Percentiles rank a stretch among this genome's conserved stretches.
Conservation (phyloP, 2,888 invertebrate species). For the Caprella mutica region DNA sequence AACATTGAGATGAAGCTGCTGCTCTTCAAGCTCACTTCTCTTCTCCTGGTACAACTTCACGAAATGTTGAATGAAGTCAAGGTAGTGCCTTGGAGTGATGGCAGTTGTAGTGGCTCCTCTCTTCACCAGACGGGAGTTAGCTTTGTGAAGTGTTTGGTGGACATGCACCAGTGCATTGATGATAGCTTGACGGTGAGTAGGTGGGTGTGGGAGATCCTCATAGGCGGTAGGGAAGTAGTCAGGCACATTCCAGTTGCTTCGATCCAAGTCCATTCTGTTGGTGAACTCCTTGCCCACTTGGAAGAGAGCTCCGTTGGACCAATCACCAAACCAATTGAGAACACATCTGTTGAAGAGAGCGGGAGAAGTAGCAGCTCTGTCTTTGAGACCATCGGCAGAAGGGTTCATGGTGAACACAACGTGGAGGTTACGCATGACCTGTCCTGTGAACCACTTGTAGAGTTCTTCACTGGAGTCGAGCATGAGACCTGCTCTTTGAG, state of each 20-base stretch:
- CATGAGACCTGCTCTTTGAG: conserved; percentile 95
- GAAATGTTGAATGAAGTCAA: conserved; percentile 99
- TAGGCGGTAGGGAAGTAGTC: conserved; percentile 62
- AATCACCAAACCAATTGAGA: conserved; percentile 99
- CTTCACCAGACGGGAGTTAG: conserved; percentile 79
- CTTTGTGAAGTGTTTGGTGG: conserved; percentile 91
- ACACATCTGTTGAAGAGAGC: conserved; percentile 98
- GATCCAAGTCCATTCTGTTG: conserved; percentile 83
- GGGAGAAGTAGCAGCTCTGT: conserved; percentile 96
- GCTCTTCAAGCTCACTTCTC: conserved; percentile 93
- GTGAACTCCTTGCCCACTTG: conserved; percentile 96
- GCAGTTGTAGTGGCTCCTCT: conserved; percentile 92
- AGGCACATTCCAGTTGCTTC: conserved; percentile 70
- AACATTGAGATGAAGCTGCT: conserved; percentile 95
- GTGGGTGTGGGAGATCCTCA: conserved; percentile 48
- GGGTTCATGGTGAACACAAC: conserved; percentile 99
- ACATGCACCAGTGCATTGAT: conserved; percentile 97
- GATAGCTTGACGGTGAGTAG: conserved; percentile 87
- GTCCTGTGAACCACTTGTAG: conserved; percentile 98
- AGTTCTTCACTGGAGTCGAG: conserved; percentile 95
- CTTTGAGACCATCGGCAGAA: conserved; percentile 93
- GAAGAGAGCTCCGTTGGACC: conserved; percentile 91
- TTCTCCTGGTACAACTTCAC: conserved; percentile 96
- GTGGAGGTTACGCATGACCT: conserved; percentile 95
- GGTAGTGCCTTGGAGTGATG: conserved; percentile 91